Conservation (phyloP, 2,888 invertebrate species). For the Watsonalla cultraria region DNA sequence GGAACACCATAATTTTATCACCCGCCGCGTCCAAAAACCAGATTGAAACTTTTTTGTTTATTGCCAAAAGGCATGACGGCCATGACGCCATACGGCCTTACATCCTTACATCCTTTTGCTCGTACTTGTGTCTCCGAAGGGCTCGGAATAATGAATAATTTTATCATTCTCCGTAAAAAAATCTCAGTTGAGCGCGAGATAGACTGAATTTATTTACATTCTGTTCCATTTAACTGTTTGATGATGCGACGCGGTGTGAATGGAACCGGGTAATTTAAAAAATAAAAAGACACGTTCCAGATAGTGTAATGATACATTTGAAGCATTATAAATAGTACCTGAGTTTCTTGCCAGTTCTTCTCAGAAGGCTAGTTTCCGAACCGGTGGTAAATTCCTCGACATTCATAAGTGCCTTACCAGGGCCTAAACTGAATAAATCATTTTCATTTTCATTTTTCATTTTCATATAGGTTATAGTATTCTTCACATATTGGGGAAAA, state of each 20-base stretch:
- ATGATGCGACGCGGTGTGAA: slow-evolving; percentile 22
- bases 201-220: slow-evolving; percentile 31
- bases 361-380: no score
- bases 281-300: slow-evolving; percentile 24
- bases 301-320: neutral
- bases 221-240: slow-evolving; percentile 30
- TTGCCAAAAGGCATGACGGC: slow-evolving; percentile 1
- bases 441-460: no score
- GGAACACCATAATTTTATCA: slow-evolving; percentile 1
- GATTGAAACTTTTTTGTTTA: slow-evolving; percentile 3
- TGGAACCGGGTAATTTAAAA: slow-evolving; percentile 13
- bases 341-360: no score
- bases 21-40: neutral
- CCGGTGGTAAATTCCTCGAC: no score
- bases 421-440: no score
- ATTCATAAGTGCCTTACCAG: no score
- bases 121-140: slow-evolving; percentile 2
- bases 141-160: slow-evolving; percentile 19
- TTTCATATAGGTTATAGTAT: no score
- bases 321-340: neutral
- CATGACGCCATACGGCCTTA: slow-evolving; percentile 3
- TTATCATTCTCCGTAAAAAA: slow-evolving; percentile 11
- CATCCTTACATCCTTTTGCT: slow-evolving; percentile 5
- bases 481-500: no score
- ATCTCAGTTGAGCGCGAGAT: slow-evolving; percentile 12